A percentile compares a stretch with the other conserved stretches of the same genome.
These are phyloP conservation scores for Ochropleura leucogaster DNA, from an alignment of 2,888 invertebrate genomes.

Conservation along the genomic window DNA sequence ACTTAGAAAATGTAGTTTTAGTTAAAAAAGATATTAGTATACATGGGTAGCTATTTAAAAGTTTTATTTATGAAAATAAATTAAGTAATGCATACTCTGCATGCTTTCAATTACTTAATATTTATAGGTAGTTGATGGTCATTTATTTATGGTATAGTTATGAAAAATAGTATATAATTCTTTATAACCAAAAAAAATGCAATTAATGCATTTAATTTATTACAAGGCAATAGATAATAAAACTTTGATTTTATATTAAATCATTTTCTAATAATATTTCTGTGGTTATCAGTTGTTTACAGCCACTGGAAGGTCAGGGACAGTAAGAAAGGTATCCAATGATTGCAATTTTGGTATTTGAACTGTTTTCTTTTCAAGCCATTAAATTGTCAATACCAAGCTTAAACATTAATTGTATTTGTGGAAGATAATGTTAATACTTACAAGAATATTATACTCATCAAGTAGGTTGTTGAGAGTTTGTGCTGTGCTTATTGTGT, in stretches of 20 bases:
- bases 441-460: neutral
- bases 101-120: neutral
- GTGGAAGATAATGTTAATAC: neutral
- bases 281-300: neutral
- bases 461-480: neutral
- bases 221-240: too few relatives aligned
- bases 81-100: neutral
- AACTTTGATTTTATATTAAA: neutral
- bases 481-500: slow-evolving; percentile 2
- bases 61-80: neutral
- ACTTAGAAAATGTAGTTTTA: too few relatives aligned
- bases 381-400: neutral
- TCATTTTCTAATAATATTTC: neutral
- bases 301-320: neutral
- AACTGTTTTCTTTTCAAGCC: too few relatives aligned
- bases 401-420: neutral
- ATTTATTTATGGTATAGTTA: neutral
- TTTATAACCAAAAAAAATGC: neutral
- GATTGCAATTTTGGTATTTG: neutral
- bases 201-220: too few relatives aligned
- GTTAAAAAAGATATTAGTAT: too few relatives aligned
- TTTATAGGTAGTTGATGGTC: neutral
- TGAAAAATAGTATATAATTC: neutral
- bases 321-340: neutral
- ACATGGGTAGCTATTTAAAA: too few relatives aligned